Conservation (phyloP, 2,113 vertebrate species). For the Oncorhynchus gorbuscha region DNA sequence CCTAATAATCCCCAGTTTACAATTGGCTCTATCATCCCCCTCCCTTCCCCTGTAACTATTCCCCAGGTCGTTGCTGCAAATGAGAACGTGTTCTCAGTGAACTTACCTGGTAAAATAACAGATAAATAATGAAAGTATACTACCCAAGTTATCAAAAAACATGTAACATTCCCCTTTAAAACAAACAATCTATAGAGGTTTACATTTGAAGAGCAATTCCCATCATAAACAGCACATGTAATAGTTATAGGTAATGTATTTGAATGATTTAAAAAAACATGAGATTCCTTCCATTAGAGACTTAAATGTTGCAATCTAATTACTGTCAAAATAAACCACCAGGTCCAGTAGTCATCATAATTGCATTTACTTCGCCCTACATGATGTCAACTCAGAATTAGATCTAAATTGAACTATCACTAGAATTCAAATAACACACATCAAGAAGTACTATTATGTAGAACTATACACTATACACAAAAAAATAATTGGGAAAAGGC, state of each 20-base stretch:
- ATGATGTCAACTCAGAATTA: background rate
- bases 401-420: background rate
- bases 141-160: background rate
- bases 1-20: no score
- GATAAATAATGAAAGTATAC: no score
- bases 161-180: background rate
- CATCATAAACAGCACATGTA: background rate
- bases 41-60: no score
- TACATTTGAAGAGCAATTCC: background rate
- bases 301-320: background rate
- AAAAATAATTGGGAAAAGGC: conserved; percentile 11
- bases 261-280: background rate
- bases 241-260: background rate
- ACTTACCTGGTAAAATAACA: no score
- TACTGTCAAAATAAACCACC: background rate
- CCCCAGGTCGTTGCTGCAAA: no score
- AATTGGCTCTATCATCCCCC: no score
- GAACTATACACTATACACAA: background rate
- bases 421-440: background rate
- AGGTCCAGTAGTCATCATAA: background rate
- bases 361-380: background rate
- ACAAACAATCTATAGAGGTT: background rate
- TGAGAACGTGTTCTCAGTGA: no score
- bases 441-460: background rate
- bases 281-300: background rate